Percentiles rank a stretch among this genome's conserved stretches.
phyloP scores from a whole-genome alignment of 2,888 invertebrate species.

The Oxytorus armatus region DNA sequence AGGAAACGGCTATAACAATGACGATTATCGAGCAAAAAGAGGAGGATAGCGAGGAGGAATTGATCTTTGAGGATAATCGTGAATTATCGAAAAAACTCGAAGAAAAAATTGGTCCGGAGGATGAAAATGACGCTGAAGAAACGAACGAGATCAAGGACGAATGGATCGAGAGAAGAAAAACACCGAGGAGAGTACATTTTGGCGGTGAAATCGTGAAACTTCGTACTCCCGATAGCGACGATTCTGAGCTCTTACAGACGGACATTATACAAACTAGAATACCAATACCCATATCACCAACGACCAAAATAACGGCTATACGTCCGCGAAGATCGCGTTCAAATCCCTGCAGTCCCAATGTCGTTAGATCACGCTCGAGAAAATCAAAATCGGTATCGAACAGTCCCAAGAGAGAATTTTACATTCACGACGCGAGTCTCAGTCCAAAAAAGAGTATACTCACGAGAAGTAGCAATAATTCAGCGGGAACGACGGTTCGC shows the following conservation, averaged over 20 bases:
- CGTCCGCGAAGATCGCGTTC: constrained; percentile 63
- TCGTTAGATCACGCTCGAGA: constrained; percentile 55
- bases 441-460: constrained; percentile 82
- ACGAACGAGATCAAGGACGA: constrained; percentile 58
- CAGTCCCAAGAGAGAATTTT: constrained; percentile 76
- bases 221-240: constrained; percentile 93
- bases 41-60: constrained; percentile 82
- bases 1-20: constrained; percentile 93
- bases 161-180: constrained; percentile 84
- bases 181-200: constrained; percentile 91
- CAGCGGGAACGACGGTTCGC: not conserved
- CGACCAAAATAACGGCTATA: constrained; percentile 81
- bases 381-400: constrained; percentile 75
- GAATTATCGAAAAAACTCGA: constrained; percentile 46
- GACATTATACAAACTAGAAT: constrained; percentile 80
- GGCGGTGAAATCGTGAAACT: constrained; percentile 95
- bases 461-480: constrained; percentile 65
- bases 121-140: constrained; percentile 72
- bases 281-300: constrained; percentile 84
- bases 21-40: constrained; percentile 91
- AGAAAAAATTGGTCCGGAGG: constrained; percentile 70
- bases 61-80: constrained; percentile 80
- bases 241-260: constrained; percentile 83
- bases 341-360: constrained; percentile 71
- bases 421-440: constrained; percentile 79